Conservation (phyloP, 2,888 invertebrate genomes). For the Rhingia rostrata region DNA sequence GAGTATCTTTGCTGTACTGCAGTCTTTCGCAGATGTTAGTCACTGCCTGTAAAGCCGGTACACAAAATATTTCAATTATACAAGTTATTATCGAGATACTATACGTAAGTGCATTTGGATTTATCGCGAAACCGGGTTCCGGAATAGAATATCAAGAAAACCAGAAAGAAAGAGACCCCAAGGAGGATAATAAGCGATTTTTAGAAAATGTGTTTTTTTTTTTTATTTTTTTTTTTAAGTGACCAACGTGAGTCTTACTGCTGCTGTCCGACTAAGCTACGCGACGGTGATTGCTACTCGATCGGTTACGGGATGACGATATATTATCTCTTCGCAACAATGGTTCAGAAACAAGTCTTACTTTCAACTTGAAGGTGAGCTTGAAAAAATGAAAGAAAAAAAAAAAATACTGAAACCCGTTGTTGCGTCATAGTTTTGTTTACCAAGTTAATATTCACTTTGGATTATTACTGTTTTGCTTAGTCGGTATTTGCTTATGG, state of each 20-base stretch:
- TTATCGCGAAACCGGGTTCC: constrained; percentile 21
- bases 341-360: constrained; percentile 31
- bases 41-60: constrained; percentile 39
- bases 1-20: constrained; percentile 1
- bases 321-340: constrained; percentile 28
- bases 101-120: background rate
- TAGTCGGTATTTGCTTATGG: constrained; percentile 4
- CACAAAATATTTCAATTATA: constrained; percentile 23
- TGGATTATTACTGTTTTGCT: constrained; percentile 20
- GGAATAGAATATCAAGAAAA: constrained; percentile 17
- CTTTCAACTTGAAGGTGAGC: constrained; percentile 55
- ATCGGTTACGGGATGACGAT: constrained; percentile 14
- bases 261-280: constrained; percentile 15
- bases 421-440: constrained; percentile 34
- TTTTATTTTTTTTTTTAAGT: too few species aligned
- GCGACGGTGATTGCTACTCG: constrained; percentile 14
- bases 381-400: constrained; percentile 18
- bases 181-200: background rate
- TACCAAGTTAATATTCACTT: constrained; percentile 17
- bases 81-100: background rate
- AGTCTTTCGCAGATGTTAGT: constrained; percentile 21
- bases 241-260: constrained; percentile 1
- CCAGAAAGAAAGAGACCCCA: background rate
- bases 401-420: constrained; percentile 4
- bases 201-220: too few species aligned